Evolutionary conservation across 1,140 invertebrate genomes (phyloP), one percentile per base, ranked within the genome.

Genomic region (Achroia grisella): DNA sequence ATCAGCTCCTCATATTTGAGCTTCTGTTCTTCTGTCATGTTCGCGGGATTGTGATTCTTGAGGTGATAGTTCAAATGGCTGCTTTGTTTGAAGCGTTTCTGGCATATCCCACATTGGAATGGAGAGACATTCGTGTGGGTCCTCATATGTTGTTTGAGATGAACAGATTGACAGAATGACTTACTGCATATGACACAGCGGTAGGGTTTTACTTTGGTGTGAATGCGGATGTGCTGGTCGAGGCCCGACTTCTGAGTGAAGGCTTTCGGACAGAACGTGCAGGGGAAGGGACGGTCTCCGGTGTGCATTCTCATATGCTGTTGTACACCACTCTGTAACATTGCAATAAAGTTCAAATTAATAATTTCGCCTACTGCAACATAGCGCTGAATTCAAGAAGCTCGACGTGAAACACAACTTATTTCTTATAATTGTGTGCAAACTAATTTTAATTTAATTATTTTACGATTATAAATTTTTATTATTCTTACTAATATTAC

Each of bases 281-380:
- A 98, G 10, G 91, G 87, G 80, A 95, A 97, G 0, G 95, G 96
- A 49, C 95, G 91, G 34, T 93, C 93, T 33, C 79, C 77, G 0
- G 85, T 86, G 67, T 91, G 90, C 67, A 87, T 88, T 0, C 89
- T 61, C 61, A 86, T 82, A 62, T 92, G 91, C 34, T 86, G 83
- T 2, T 69, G 62, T 0, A 86, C 47, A 0, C 83, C 84, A 0
- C 71, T 81, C 47, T 73, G 59, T 1, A 17, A 33, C 12, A 17
- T 6, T 49, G 5, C 9, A 48, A 27, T 15, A 31, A 2, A 4
- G 3, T 31, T n/a, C n/a, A n/a, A n/a, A n/a, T n/a, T n/a, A n/a
- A n/a, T n/a, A n/a, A n/a, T n/a, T n/a, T n/a, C n/a, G n/a, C n/a
- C n/a, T n/a, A n/a, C n/a, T n/a, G n/a, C n/a, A n/a, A n/a, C n/a